phyloP scores from a whole-genome alignment of 1,140 invertebrate genomes.

The Triops cancriformis region DNA sequence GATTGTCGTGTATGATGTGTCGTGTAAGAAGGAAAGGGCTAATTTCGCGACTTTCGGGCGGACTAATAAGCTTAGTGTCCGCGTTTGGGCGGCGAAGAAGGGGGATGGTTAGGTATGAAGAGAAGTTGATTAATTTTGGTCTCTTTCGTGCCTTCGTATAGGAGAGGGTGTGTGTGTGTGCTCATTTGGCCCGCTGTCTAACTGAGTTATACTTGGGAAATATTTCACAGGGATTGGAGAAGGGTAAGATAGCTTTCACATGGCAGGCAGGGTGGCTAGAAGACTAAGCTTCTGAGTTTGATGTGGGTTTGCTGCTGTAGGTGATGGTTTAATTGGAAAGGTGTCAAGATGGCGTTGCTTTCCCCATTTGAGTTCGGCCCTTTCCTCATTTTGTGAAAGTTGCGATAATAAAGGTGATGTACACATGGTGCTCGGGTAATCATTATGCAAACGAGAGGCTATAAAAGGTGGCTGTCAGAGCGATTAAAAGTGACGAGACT shows the following conservation, averaged over 20 bases:
- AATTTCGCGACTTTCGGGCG: background rate
- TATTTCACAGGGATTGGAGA: background rate
- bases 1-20: background rate
- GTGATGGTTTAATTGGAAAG: constrained; percentile 10
- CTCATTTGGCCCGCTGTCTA: constrained; percentile 1
- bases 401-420: background rate
- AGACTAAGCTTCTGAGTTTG: background rate
- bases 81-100: background rate
- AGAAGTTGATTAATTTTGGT: background rate
- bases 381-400: background rate
- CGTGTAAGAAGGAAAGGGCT: background rate
- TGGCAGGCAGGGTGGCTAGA: background rate
- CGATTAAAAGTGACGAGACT: background rate
- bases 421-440: background rate
- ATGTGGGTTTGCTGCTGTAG: background rate
- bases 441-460: background rate
- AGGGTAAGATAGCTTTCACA: background rate
- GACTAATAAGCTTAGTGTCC: background rate
- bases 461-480: constrained; percentile 8
- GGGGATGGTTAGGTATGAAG: background rate
- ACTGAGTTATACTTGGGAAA: constrained; percentile 1
- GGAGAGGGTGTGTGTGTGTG: background rate
- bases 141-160: background rate
- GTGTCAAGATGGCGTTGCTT: background rate
- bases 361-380: background rate